These are phyloP conservation scores for Cotesia typhae DNA, from an alignment of 1,140 invertebrate genomes.

Conservation along the genomic window DNA sequence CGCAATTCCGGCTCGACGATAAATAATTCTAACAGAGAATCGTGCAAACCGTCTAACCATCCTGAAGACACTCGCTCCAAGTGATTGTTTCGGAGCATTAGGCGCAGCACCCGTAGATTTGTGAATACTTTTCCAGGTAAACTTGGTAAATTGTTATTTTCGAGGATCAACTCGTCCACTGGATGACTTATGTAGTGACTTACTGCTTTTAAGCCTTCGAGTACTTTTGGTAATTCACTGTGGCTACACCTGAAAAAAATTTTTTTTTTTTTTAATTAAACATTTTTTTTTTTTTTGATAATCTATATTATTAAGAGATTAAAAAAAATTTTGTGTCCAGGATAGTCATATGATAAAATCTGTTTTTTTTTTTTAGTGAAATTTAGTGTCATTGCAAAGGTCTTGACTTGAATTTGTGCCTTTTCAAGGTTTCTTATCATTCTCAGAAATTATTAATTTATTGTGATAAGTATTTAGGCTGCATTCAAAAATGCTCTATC, in stretches of 20 bases:
- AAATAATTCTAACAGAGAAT: slow-evolving; percentile 80
- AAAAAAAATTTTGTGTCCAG: no score
- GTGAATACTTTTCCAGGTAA: slow-evolving; percentile 81
- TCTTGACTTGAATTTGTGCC: no score
- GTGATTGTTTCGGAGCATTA: slow-evolving; percentile 85
- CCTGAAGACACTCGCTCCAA: slow-evolving; percentile 82
- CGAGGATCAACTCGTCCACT: slow-evolving; percentile 85
- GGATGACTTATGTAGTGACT: slow-evolving; percentile 74
- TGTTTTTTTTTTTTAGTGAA: no score
- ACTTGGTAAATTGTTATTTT: slow-evolving; percentile 85
- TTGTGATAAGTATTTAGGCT: no score
- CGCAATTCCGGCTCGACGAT: slow-evolving; percentile 83
- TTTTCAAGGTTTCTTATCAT: no score
- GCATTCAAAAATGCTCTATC: no score
- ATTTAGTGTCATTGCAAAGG: no score
- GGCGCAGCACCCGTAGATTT: slow-evolving; percentile 75
- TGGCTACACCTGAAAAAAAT: slow-evolving; percentile 78
- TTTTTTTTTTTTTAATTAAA: slow-evolving; percentile 5
- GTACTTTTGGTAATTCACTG: slow-evolving; percentile 79
- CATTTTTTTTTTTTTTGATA: background rate
- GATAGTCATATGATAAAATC: no score
- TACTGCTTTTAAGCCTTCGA: slow-evolving; percentile 76
- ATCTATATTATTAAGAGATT: no score
- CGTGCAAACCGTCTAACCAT: slow-evolving; percentile 81
- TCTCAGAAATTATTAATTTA: no score